Conservation (phyloP, 2,797 vertebrate species). For the Bradypodion ventrale region DNA sequence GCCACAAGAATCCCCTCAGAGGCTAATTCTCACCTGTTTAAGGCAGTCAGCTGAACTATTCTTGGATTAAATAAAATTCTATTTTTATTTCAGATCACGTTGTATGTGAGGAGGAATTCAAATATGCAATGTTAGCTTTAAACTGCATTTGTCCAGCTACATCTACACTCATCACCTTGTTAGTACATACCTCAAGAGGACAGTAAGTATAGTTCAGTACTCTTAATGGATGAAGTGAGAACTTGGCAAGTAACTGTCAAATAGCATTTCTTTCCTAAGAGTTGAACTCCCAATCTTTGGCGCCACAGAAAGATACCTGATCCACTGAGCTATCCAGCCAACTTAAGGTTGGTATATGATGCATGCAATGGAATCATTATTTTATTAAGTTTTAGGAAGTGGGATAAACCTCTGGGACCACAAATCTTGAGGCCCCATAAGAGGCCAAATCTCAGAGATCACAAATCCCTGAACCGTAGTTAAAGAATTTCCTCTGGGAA, state of each 20-base stretch:
- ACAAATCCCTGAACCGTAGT: neutral
- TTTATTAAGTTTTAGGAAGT: neutral
- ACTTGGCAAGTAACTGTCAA: neutral
- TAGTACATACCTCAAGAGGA: conserved; percentile 98
- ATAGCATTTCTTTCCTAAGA: neutral
- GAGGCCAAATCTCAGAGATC: neutral
- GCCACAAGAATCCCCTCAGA: neutral
- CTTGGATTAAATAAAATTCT: neutral
- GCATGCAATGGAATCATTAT: neutral
- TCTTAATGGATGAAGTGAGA: neutral
- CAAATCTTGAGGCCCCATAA: neutral
- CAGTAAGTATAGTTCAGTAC: conserved; percentile 87
- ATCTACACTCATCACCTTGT: conserved; percentile 94
- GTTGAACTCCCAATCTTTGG: too few relatives aligned
- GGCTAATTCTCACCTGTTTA: neutral
- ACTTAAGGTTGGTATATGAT: neutral
- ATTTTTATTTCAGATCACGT: conserved; percentile 87
- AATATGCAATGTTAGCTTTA: conserved; percentile 97
- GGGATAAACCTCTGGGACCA: neutral
- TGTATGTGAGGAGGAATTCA: conserved; percentile 99
- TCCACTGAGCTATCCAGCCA: too few relatives aligned
- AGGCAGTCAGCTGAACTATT: too few relatives aligned
- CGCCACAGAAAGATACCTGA: too few relatives aligned
- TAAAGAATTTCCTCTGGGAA: neutral
- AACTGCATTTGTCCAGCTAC: conserved; percentile 98